Evolutionary conservation across 2,113 vertebrate species (phyloP).

Genomic region (Pseudopipra pipra): DNA sequence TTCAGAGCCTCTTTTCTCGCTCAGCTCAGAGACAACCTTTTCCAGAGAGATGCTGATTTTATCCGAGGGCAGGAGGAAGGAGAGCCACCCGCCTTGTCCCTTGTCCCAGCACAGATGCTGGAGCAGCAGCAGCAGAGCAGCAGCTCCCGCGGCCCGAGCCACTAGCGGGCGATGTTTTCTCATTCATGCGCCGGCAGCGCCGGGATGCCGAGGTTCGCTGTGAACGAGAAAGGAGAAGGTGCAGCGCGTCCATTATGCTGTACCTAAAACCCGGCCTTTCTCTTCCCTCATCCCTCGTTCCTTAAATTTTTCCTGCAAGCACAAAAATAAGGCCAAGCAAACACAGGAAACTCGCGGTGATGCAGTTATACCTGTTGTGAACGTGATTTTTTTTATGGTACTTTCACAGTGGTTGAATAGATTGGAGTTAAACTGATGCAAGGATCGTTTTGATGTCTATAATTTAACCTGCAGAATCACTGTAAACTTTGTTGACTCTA

Average conservation of each 20-base stretch:
- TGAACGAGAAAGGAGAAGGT: neutral
- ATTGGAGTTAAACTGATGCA: neutral
- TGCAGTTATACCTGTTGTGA: neutral
- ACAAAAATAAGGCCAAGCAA: neutral
- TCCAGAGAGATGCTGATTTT: neutral
- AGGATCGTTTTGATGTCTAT: neutral
- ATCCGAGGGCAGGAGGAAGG: neutral
- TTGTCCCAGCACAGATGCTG: neutral
- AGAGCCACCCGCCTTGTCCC: neutral
- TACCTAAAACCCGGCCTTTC: neutral
- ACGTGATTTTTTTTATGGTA: neutral
- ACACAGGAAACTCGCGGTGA: rapidly evolving
- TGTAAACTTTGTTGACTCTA: neutral
- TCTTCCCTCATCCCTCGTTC: neutral
- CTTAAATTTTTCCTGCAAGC: neutral
- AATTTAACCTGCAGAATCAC: neutral
- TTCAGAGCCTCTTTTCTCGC: neutral
- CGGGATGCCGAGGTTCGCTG: neutral
- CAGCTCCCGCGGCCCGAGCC: neutral
- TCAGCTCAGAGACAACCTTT: neutral
- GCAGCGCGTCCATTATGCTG: rapidly evolving
- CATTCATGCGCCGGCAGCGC: neutral
- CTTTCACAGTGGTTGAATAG: neutral
- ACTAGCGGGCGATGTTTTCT: slow-evolving; percentile 53
- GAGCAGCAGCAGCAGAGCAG: neutral